Base-by-base conservation (phyloP, 1,140 invertebrate genomes). In the Philotrypesis tridentata region DNA sequence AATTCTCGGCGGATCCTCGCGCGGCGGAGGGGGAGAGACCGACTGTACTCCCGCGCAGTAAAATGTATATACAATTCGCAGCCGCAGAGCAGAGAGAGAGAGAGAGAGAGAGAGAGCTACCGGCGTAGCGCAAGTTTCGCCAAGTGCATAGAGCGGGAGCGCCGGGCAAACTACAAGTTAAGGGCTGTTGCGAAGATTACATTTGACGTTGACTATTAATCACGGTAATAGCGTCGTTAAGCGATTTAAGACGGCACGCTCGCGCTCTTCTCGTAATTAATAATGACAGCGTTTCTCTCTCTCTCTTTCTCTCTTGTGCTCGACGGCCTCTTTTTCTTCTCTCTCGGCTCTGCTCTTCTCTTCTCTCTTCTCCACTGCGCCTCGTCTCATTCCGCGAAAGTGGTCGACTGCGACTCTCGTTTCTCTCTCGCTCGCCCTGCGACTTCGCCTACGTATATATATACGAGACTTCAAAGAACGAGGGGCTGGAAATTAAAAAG, bases 201-300 rank as follows among this genome's bases (percentile, higher is more conserved):
- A 70, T 84, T 79, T 79, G 78, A 68, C 74, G 63, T 76, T 63
- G 79, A 55, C 79, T 74, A 80, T 80, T 80, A 80, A 80, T 80
- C 61, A 80, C 17, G 21, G 60, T 73, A 74, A 74, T 48, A 68
- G 79, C 79, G 79, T 80, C 79, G 71, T 80, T 74, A 74, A 67
- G 61, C 61, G 78, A 73, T 80, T 33, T 29, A 21, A 70, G 68
- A 70, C 63, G 65, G 11, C 21, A 65, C n/a, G 37, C 55, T 12
- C 65, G 7, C 48, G n/a, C 71, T 48, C 71, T 79, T 37, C 68
- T n/a, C 23, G 33, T 79, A 73, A 79, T 72, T 74, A 78, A 73
- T 71, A 73, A 67, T 25, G 48, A 67, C 71, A 3, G 71, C 70
- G 70, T 55, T 27, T 65, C n/a, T 23, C 25, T 65, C n/a, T 25